phyloP scores from a whole-genome alignment of 2,113 vertebrate species.

The Hypocryptadius cinnamomeus region DNA sequence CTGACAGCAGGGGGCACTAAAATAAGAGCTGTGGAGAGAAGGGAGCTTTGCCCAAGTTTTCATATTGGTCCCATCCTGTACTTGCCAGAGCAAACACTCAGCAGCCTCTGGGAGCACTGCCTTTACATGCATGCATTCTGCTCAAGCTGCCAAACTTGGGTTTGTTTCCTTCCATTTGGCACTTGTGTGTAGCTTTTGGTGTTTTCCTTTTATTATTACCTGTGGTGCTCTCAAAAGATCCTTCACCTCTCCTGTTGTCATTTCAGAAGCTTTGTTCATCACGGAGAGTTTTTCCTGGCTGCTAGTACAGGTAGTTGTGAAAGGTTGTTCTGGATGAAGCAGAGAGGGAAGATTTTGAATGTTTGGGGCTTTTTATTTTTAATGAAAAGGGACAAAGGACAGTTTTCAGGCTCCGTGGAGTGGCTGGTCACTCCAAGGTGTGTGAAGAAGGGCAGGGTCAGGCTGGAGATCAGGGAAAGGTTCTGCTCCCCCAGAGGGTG shows the following conservation, averaged over 20 bases:
- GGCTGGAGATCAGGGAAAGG: rapidly evolving
- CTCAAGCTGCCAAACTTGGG: neutral
- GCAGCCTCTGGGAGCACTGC: neutral
- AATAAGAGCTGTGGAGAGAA: neutral
- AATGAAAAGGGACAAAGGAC: neutral
- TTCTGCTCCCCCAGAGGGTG: neutral
- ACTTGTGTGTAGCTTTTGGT: neutral
- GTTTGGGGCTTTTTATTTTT: neutral
- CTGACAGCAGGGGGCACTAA: slow-evolving; percentile 10
- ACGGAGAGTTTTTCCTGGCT: neutral
- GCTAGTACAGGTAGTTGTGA: neutral
- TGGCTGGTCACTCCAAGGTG: neutral
- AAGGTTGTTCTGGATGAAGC: neutral
- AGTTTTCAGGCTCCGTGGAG: neutral
- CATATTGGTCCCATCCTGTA: rapidly evolving
- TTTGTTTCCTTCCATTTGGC: neutral
- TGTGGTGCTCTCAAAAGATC: neutral
- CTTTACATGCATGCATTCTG: rapidly evolving
- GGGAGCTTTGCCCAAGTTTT: neutral
- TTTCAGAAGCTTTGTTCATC: neutral
- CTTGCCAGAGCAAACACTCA: neutral
- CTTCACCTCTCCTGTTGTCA: neutral
- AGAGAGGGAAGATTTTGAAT: neutral
- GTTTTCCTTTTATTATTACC: neutral
- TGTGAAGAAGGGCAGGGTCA: neutral